Base-by-base conservation (phyloP, 2,888 invertebrate species). In the Caenorhabditis sinica region DNA sequence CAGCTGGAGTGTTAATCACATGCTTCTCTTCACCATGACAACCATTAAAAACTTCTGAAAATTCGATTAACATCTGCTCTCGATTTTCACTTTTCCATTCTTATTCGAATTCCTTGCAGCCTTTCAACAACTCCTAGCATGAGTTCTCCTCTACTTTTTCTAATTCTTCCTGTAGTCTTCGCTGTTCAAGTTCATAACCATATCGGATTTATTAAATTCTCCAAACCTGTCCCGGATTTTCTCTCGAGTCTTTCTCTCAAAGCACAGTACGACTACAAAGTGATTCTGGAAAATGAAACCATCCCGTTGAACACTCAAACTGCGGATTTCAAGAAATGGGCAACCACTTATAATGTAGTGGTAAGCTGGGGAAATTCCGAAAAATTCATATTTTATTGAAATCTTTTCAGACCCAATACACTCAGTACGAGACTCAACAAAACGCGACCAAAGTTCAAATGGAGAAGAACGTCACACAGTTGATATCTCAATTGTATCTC, bases 211-310 rank as follows among this genome's bases (percentile, higher is more conserved):
- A 71, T 82, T 20, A 23, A 20, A 5, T 75, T 82, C 63, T 40
- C 51, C 17, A 53, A 60, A 30, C 61, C 74, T 5, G 68, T 71
- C 0, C 75, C 82, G 9, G 51, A 33, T 20, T 82, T 82, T 36
- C 17, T 82, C 1, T 63, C 65, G 1, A 56, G 30, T 51, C 17
- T 73, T 15, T 82, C 75, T 2, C 45, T 81, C 23, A 81, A 81
- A 28, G 81, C 81, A 3, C 81, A 74, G 43, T 81, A 74, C 40
- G 81, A 81, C 20, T 81, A 74, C 45, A 72, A 81, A 20, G 30
- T 72, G 49, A 66, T 81, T 40, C 25, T 73, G 28, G 73, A 81
- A 61, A 81, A 81, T 28, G 60, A 49, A 1, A 74, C 74, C 13
- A 61, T 69, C 20, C 49, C 73, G 0, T 17, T 68, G 11, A 40